Conservation (phyloP, 2,113 vertebrate species). For the zebrafish (Danio rerio) region DNA sequence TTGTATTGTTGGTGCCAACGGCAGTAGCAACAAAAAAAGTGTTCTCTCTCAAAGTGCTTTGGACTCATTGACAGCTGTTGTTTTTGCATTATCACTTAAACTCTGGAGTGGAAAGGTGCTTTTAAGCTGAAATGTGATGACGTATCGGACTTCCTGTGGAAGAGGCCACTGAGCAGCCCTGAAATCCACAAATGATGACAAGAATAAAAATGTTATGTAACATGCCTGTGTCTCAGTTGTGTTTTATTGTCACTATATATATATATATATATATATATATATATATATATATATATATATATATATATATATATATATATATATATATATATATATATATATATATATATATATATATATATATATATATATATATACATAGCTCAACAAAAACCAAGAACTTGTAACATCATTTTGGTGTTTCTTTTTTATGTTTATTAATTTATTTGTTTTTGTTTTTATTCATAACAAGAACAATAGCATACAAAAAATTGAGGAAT, state of each 20-base stretch:
- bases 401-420: background rate
- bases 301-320: too few relatives aligned
- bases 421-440: too few relatives aligned
- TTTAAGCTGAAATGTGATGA: slow-evolving; percentile 11
- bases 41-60: background rate
- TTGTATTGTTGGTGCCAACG: slow-evolving; percentile 40
- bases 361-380: too few relatives aligned
- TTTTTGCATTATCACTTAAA: background rate
- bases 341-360: too few relatives aligned
- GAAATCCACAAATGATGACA: background rate
- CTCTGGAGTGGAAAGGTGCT: background rate
- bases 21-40: slow-evolving; percentile 33
- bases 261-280: too few relatives aligned
- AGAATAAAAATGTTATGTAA: slow-evolving; percentile 26
- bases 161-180: background rate
- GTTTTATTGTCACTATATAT: background rate
- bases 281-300: too few relatives aligned
- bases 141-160: background rate
- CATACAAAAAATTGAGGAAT: too few relatives aligned
- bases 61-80: background rate
- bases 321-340: too few relatives aligned
- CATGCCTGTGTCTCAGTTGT: background rate
- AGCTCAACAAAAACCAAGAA: too few relatives aligned
- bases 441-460: too few relatives aligned
- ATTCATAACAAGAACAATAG: too few relatives aligned